Evolutionary conservation across 2,797 vertebrate genomes (phyloP), one percentile per base, ranked within the genome.

Genomic region (Acropternis orthonyx): DNA sequence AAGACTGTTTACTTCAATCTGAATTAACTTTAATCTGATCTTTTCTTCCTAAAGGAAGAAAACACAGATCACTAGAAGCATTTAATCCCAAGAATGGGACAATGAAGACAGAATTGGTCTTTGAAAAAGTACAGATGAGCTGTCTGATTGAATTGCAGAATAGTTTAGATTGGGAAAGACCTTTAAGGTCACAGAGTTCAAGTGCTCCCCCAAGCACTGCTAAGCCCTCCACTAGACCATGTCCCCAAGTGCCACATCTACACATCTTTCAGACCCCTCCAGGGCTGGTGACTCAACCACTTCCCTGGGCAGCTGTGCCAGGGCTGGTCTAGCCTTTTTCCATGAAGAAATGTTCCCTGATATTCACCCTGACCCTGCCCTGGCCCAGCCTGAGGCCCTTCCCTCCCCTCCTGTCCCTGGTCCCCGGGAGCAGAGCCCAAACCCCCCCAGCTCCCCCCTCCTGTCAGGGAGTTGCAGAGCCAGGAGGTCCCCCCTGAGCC

Each of bases 381-480:
- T 52, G 51, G 17, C 24, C 7, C 51, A 52, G 14, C 51, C 51
- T 46, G 46, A 34, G 34, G 30, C 20, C 0, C 0, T 39, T 44
- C 3, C 24, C 5, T 39, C 28, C 5, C 0, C 0, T 65, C n/a
- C 58, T 52, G 22, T 52, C 10, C 46, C 39, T 74, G 52, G 26
- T 43, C 22, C 21, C 22, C 27, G 26, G 12, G 20, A 34, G 27
- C n/a, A 76, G 37, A 52, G 12, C 13, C 39, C 0, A 1, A 37
- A 1, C 4, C 7, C 17, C 23, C 8, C 8, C 6, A 0, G 14
- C 63, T 68, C 8, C 9, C 39, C 23, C 15, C 54, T 59, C 83
- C 54, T 52, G 28, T 19, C 72, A 13, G 23, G 55, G 46, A 28
- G n/a, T 7, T 76, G 30, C 19, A 77, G 34, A 77, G 41, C 3